These are phyloP conservation scores for Dromas ardeola DNA, from an alignment of 2,113 vertebrate species.

Conservation along the genomic window DNA sequence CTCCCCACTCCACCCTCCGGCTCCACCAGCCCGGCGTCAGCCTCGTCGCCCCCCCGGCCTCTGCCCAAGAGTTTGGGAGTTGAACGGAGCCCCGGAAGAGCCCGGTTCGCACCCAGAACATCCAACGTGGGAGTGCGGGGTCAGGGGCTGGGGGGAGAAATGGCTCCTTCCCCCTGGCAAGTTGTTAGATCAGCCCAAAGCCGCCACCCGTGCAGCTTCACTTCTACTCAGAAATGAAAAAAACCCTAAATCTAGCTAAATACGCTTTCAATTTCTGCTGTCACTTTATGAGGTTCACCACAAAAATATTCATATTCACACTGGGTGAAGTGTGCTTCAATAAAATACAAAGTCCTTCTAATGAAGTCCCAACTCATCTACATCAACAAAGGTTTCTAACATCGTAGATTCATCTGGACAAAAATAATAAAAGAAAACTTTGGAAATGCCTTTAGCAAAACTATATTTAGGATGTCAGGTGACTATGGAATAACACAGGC, in stretches of 20 bases:
- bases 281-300: neutral
- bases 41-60: neutral
- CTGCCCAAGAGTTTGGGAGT: neutral
- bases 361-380: neutral
- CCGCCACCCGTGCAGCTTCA: accelerated
- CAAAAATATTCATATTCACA: neutral
- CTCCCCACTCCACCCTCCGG: neutral
- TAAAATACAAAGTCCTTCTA: neutral
- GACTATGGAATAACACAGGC: neutral
- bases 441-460: neutral
- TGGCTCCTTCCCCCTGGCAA: neutral
- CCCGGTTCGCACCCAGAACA: neutral
- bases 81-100: neutral
- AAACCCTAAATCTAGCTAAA: neutral
- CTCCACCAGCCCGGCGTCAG: neutral
- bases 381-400: neutral
- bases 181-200: neutral
- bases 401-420: neutral
- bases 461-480: neutral
- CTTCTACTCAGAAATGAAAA: neutral
- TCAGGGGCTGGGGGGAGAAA: neutral
- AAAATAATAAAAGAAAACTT: neutral
- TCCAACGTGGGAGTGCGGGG: accelerated
- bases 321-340: neutral
- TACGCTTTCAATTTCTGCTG: neutral